Base-by-base conservation (phyloP, 53 echinoderm and acorn worm species). In the Temnopleurus reevesii region DNA sequence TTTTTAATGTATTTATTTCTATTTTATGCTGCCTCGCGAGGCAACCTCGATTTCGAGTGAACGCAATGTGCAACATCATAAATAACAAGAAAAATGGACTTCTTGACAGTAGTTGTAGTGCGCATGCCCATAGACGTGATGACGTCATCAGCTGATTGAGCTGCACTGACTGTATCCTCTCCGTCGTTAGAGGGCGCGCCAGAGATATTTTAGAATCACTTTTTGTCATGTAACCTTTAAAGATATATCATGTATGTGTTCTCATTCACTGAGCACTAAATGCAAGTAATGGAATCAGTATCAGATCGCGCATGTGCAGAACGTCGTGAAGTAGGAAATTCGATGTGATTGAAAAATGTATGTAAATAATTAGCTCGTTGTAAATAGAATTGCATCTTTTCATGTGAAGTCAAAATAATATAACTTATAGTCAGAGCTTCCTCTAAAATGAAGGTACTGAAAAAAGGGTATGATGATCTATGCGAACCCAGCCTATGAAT, bases 61-160 rank as follows among this genome's bases (percentile, higher is more conserved):
- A 87, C 66, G 88, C 71, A 87, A 51, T 71, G 88, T 87, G 88
- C 88, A 87, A 87, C 88, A 71, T 66, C 88, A 87, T 87, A 71
- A 83, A 85, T 53, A 87, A 87, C 88, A 66, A 66, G 88, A 87
- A 87, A 87, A 87, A 87, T 87, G 88, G 71, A 66, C 5, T 47
- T 87, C 88, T 87, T 87, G 46, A 71, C 30, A 31, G 88, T 87
- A 87, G 88, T 29, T 29, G 66, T 87, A 85, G 85, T 51, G 49
- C 12, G 76, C 88, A 71, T 47, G 66, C 63, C 76, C 51, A 28
- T 51, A 65, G 71, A 53, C 53, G 88, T 66, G 76, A 87, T 61
- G 88, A 71, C 76, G 88, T 87, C 76, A 87, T 19, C 88, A 87
- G 88, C 88, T 87, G 88, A 87, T 87, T 33, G 30, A 87, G 88